A percentile compares a stretch with the other conserved stretches of the same genome.
These are phyloP conservation scores for Phrynocephalus vlangalii DNA, from an alignment of 2,797 vertebrate genomes.

Conservation along the genomic window DNA sequence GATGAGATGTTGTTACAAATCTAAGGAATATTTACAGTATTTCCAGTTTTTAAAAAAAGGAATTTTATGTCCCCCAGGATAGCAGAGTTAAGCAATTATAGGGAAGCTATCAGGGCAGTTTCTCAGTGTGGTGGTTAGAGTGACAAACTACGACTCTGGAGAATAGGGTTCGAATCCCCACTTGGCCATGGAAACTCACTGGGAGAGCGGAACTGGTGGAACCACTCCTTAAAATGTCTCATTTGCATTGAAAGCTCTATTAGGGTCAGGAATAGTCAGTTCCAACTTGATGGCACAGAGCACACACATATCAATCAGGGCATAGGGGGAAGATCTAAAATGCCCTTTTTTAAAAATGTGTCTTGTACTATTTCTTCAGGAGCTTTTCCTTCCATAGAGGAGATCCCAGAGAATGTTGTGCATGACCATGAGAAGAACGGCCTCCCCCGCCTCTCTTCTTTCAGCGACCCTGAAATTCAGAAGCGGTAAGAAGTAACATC, in stretches of 20 bases:
- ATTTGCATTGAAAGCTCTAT: too few relatives aligned
- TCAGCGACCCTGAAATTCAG: slow-evolving; percentile 85
- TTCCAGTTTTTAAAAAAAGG: not conserved
- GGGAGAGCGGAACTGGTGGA: too few relatives aligned
- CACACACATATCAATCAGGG: not conserved
- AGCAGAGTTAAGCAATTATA: not conserved
- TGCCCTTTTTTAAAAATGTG: slow-evolving; percentile 13
- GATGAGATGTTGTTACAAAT: not conserved
- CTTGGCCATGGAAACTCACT: too few relatives aligned
- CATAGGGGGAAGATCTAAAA: slow-evolving; percentile 5
- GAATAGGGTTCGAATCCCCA: too few relatives aligned
- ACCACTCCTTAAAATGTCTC: too few relatives aligned
- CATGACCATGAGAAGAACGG: slow-evolving; percentile 97
- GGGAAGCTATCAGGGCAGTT: not conserved
- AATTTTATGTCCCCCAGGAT: not conserved
- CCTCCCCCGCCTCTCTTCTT: slow-evolving; percentile 92
- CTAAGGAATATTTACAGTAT: not conserved
- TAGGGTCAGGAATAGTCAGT: too few relatives aligned
- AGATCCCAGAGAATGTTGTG: slow-evolving; percentile 95
- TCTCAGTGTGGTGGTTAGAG: too few relatives aligned
- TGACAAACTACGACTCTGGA: too few relatives aligned
- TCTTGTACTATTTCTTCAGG: slow-evolving; percentile 77
- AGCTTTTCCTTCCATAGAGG: slow-evolving; percentile 89
- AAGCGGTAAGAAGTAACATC: slow-evolving; percentile 82
- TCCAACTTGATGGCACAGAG: too few relatives aligned